A percentile compares a stretch with the other conserved stretches of the same genome.
Evolutionary conservation across 1,140 invertebrate species (phyloP).

Genomic region (Linepithema humile): DNA sequence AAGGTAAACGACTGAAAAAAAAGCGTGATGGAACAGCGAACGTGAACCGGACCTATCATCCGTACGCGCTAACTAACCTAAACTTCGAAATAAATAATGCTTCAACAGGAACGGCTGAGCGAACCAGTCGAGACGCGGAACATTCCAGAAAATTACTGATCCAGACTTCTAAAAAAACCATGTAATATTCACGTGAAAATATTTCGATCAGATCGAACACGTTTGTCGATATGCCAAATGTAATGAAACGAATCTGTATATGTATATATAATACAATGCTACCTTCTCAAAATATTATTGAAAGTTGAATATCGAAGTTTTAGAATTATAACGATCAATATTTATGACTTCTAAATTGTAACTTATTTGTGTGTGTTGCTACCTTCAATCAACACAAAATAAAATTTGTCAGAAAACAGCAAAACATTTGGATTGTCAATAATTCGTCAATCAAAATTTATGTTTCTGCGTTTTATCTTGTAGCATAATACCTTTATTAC

Average conservation of each 20-base stretch:
- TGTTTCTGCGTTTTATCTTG: not conserved
- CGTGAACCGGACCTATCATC: conserved; percentile 38
- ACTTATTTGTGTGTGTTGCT: not conserved
- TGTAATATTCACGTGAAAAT: not conserved
- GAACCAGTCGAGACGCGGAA: conserved; percentile 29
- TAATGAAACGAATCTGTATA: not conserved
- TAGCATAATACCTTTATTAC: not conserved
- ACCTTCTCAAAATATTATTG: not conserved
- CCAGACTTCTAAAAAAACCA: not conserved
- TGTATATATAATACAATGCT: not conserved
- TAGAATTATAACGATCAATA: not conserved
- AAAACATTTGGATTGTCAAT: not conserved
- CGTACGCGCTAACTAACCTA: conserved; percentile 45
- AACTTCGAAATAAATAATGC: conserved; percentile 65
- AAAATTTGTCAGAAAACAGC: not conserved
- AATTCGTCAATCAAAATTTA: not conserved
- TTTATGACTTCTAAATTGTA: not conserved
- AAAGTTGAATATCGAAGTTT: not conserved
- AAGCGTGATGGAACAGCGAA: conserved; percentile 13
- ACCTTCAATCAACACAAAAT: not conserved
- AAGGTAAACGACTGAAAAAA: conserved; percentile 47
- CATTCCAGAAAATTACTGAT: conserved; percentile 56
- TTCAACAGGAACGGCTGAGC: not conserved
- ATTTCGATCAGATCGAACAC: not conserved
- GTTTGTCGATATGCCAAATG: not conserved